These are phyloP conservation scores for Siphlonurus alternatus DNA, from an alignment of 2,888 invertebrate genomes.

Conservation along the genomic window DNA sequence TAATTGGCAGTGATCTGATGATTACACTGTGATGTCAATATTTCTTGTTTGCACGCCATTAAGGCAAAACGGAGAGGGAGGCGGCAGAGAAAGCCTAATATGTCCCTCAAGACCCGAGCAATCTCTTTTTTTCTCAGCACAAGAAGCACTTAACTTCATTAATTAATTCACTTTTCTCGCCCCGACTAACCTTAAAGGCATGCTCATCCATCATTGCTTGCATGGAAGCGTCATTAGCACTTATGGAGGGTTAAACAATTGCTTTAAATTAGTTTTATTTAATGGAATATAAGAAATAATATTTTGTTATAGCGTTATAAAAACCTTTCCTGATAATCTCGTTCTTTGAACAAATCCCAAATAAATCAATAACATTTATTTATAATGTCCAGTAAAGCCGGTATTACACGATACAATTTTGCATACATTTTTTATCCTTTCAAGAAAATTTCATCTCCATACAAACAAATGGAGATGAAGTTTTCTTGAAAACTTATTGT, in stretches of 20 bases:
- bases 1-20: background rate
- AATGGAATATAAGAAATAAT: background rate
- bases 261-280: background rate
- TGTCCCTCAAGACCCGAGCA: background rate
- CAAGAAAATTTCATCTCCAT: too few species aligned
- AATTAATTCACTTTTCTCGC: slow-evolving; percentile 16
- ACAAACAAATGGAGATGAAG: too few species aligned
- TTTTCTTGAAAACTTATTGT: too few species aligned
- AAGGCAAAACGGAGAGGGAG: background rate
- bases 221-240: background rate
- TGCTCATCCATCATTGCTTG: background rate
- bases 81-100: background rate
- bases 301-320: too few species aligned
- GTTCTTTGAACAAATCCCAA: too few species aligned
- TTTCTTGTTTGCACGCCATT: slow-evolving; percentile 3
- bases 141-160: slow-evolving; percentile 14
- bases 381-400: too few species aligned
- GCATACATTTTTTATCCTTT: too few species aligned
- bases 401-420: too few species aligned
- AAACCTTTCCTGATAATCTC: too few species aligned
- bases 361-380: too few species aligned
- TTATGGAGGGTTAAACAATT: too few species aligned
- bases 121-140: background rate
- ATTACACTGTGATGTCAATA: background rate
- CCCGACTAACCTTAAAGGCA: slow-evolving; percentile 3